Evolutionary conservation across 30 jellyfish, hydroid and myxozoan species (phyloP), one percentile per base, ranked within the genome.

Genomic region (Turritopsis rubra): DNA sequence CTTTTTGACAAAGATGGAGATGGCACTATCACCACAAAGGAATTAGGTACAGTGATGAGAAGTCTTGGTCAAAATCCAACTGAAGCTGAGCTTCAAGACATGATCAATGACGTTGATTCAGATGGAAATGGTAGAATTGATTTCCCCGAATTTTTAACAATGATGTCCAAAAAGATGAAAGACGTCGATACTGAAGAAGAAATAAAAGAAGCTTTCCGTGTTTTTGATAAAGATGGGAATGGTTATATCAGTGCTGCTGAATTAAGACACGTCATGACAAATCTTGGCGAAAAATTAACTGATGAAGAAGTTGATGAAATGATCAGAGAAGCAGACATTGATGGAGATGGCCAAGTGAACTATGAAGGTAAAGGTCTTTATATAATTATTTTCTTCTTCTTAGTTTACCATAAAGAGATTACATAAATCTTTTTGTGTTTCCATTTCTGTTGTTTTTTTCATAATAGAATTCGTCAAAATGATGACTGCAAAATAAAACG

Each of bases 41-140:
- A 89, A 75, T 79, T 89, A 52, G 96, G 95, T 29, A 89, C 95
- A 17, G 96, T 89, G 25, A 89, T 89, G 96, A 89, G 96, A 71
- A 89, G 96, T 89, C 91, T 89, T 29, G 96, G 96, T 1, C 96
- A 89, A 78, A 89, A 85, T 81, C 96, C 96, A 31, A 89, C 96
- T 30, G 96, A 89, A 52, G 94, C 94, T 21, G 96, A 89, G 75
- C 54, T 89, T 20, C 94, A 84, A 68, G 96, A 89, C 82, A 89
- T 89, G 96, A 89, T 89, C 91, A 89, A 89, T 71, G 96, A 89
- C 66, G 95, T 89, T 41, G 96, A 89, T 85, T 90, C 96, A 7
- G 96, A 89, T 72, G 96, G 94, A 28, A 89, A 85, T 73, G 96
- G 96, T 26, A 84, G 95, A 54, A 89, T 89, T 23, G 96, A 89